Evolutionary conservation across 1,140 invertebrate species (phyloP), one percentile per base, ranked within the genome.

Genomic region (Trinorchestia longiramus): DNA sequence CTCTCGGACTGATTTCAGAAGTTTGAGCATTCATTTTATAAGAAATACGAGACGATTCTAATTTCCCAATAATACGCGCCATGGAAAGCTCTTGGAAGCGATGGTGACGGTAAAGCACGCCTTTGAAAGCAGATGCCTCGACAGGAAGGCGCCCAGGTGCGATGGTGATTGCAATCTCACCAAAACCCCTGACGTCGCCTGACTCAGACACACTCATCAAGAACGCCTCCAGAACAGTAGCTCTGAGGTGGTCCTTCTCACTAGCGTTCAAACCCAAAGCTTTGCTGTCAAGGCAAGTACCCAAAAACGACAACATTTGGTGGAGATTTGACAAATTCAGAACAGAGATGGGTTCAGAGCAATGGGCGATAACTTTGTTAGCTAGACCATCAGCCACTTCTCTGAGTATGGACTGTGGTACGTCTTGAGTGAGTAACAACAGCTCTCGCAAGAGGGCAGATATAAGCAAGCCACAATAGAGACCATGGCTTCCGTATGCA

Each of bases 401-500:
- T 47, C 44, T 43, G 41, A 94, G 40, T 1, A 47, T 40, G 8
- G 44, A 3, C 15, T 43, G 43, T 36, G 92, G 92, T 4, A 94
- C 40, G 47, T 45, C 92, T 45, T 94, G 36, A 19, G 43, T 45
- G 43, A 94, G 36, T 17, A 90, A 43, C 43, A 94, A n/a, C 11
- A 94, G 44, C 41, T 94, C 44, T 36, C 43, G 43, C 15, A 94
- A 43, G 0, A 94, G 43, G 11, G 92, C 41, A 45, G 92, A 8
- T 28, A 1, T 43, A 8, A 94, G 43, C 41, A 94, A 45, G 36
- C 92, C 92, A 47, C 43, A 94, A 36, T 94, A 94, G 3, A 94
- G 92, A 11, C 92, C 92, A 94, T 94, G 92, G 36, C 41, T 43
- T 44, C 92, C 92, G 36, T 94, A 94, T 94, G 92, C 43, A 94